These are phyloP conservation scores for Aphaenogaster rudis DNA, from an alignment of 1,140 invertebrate genomes.

Conservation along the genomic window DNA sequence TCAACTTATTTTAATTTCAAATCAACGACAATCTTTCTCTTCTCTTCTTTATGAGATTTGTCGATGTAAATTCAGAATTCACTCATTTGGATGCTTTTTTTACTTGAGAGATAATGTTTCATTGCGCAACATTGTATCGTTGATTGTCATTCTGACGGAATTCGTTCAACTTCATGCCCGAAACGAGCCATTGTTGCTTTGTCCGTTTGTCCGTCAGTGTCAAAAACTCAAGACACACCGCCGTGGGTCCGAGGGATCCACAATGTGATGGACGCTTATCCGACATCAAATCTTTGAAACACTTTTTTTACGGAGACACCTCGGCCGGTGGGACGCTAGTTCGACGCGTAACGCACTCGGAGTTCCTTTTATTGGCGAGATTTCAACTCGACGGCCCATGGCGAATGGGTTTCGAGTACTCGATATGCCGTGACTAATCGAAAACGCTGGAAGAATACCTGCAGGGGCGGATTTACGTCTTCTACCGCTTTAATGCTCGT, in stretches of 20 bases:
- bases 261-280: slow-evolving; percentile 61
- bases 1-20: slow-evolving; percentile 25
- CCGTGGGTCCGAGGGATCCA: slow-evolving; percentile 3
- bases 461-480: slow-evolving; percentile 50
- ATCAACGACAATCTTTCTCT: not conserved
- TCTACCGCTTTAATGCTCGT: not conserved
- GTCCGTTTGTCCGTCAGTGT: slow-evolving; percentile 42
- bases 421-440: slow-evolving; percentile 78
- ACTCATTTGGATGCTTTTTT: not conserved
- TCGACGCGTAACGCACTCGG: slow-evolving; percentile 17
- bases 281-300: slow-evolving; percentile 52
- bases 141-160: slow-evolving; percentile 37
- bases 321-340: slow-evolving; percentile 23
- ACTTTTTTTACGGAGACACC: slow-evolving; percentile 42
- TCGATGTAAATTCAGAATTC: not conserved
- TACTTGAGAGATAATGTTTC: not conserved
- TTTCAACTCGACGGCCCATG: slow-evolving; percentile 74
- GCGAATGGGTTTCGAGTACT: slow-evolving; percentile 75
- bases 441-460: slow-evolving; percentile 65
- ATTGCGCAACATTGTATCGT: slow-evolving; percentile 8
- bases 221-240: not conserved
- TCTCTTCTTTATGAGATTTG: not conserved
- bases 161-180: slow-evolving; percentile 29
- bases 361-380: slow-evolving; percentile 28
- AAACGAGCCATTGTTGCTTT: slow-evolving; percentile 32